Evolutionary conservation across 2,113 vertebrate species (phyloP).

Genomic region (Trachemys scripta): DNA sequence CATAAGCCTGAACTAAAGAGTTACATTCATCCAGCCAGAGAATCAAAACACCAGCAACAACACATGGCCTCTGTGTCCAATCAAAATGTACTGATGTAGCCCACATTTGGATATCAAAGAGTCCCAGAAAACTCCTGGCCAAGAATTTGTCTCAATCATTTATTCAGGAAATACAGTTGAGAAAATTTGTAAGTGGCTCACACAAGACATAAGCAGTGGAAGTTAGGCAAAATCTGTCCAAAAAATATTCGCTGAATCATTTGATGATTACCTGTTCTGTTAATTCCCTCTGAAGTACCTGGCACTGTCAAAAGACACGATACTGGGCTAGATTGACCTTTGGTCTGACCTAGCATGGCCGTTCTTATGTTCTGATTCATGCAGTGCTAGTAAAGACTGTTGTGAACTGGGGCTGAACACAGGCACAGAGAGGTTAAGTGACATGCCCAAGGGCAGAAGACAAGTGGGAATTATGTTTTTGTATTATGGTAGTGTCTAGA

Average conservation of each 20-base stretch:
- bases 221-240: not conserved
- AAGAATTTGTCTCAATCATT: not conserved
- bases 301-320: no score
- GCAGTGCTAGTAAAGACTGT: not conserved
- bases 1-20: not conserved
- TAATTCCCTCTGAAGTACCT: no score
- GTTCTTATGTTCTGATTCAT: not conserved
- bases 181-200: not conserved
- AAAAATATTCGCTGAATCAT: not conserved
- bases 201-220: not conserved
- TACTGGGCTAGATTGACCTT: no score
- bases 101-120: not conserved
- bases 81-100: fast-evolving
- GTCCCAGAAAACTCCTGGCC: not conserved
- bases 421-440: not conserved
- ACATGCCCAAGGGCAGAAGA: not conserved
- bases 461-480: not conserved
- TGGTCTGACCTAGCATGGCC: no score
- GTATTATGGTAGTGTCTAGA: not conserved
- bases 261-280: not conserved
- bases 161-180: not conserved
- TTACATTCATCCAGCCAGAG: not conserved
- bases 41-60: not conserved
- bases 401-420: not conserved
- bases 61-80: fast-evolving